Evolutionary conservation across 2,888 invertebrate species (phyloP).

Genomic region (Drosophila parthenogenetica): DNA sequence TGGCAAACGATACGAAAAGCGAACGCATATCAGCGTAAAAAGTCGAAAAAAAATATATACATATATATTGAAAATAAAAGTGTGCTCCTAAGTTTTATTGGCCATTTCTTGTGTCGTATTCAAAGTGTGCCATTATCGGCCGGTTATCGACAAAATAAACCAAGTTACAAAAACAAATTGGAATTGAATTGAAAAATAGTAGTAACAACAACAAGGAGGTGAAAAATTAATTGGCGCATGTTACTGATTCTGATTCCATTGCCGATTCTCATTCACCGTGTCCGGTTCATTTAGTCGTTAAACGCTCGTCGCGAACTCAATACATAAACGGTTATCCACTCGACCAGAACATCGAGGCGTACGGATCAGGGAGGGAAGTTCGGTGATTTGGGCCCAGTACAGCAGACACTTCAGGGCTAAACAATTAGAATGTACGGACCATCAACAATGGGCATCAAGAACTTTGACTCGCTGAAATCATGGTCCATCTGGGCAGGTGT

Average conservation of each 20-base stretch:
- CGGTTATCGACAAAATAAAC: slow-evolving; percentile 49
- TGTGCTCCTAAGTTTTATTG: slow-evolving; percentile 34
- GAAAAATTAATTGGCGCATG: slow-evolving; percentile 63
- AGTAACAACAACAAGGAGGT: slow-evolving; percentile 3
- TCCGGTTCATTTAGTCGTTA: slow-evolving; percentile 60
- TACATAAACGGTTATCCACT: slow-evolving; percentile 43
- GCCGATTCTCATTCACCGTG: slow-evolving; percentile 42
- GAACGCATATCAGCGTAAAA: slow-evolving; percentile 64
- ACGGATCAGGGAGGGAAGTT: slow-evolving; percentile 23
- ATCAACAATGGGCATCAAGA: slow-evolving; percentile 50
- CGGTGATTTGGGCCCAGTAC: slow-evolving; percentile 5
- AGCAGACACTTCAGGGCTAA: background rate
- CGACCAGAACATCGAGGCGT: slow-evolving; percentile 23
- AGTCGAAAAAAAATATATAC: slow-evolving; percentile 35
- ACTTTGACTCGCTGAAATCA: slow-evolving; percentile 59
- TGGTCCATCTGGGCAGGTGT: slow-evolving; percentile 62
- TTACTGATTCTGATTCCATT: slow-evolving; percentile 27
- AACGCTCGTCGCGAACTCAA: slow-evolving; percentile 57
- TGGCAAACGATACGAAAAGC: slow-evolving; percentile 73
- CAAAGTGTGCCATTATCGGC: slow-evolving; percentile 46
- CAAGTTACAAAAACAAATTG: slow-evolving; percentile 45
- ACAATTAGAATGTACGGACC: slow-evolving; percentile 57
- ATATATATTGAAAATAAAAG: slow-evolving; percentile 35
- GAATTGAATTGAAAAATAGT: slow-evolving; percentile 25
- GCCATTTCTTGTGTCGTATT: slow-evolving; percentile 37